Percentiles rank a stretch among this genome's conserved stretches.
phyloP scores from a whole-genome alignment of 2,888 invertebrate genomes.

The Lamproptera curius region DNA sequence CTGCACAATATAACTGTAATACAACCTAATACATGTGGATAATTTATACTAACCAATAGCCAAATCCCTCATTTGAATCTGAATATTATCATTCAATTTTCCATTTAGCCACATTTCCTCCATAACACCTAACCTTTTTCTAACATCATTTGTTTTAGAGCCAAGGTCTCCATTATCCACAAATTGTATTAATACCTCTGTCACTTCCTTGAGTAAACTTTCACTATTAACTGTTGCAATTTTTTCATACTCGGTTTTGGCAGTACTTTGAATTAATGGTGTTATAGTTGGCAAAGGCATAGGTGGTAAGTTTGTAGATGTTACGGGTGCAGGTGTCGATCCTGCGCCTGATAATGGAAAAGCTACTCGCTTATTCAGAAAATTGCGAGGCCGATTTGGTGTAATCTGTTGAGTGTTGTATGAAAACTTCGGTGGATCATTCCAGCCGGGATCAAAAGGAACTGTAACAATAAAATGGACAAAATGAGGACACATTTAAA shows the following conservation, averaged over 20 bases:
- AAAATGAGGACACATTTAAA: too few relatives aligned
- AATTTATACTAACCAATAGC: constrained; percentile 68
- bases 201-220: constrained; percentile 50
- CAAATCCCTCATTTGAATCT: constrained; percentile 67
- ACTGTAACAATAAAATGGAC: too few relatives aligned
- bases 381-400: constrained; percentile 61
- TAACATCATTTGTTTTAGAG: constrained; percentile 70
- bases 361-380: constrained; percentile 75
- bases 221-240: constrained; percentile 43
- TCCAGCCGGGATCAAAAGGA: constrained; percentile 76
- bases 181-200: constrained; percentile 45
- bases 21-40: too few relatives aligned
- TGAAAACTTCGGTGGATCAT: constrained; percentile 75
- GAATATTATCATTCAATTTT: constrained; percentile 70
- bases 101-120: constrained; percentile 77
- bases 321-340: constrained; percentile 30
- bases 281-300: constrained; percentile 38
- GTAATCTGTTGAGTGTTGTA: constrained; percentile 59
- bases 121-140: constrained; percentile 73
- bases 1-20: too few relatives aligned
- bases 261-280: constrained; percentile 22
- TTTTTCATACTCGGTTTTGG: constrained; percentile 24
- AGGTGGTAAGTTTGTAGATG: constrained; percentile 46
- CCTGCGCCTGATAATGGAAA: constrained; percentile 58
- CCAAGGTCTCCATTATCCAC: constrained; percentile 58